These are phyloP conservation scores for Oedothorax gibbosus DNA, from an alignment of 1,140 invertebrate species.

Conservation along the genomic window DNA sequence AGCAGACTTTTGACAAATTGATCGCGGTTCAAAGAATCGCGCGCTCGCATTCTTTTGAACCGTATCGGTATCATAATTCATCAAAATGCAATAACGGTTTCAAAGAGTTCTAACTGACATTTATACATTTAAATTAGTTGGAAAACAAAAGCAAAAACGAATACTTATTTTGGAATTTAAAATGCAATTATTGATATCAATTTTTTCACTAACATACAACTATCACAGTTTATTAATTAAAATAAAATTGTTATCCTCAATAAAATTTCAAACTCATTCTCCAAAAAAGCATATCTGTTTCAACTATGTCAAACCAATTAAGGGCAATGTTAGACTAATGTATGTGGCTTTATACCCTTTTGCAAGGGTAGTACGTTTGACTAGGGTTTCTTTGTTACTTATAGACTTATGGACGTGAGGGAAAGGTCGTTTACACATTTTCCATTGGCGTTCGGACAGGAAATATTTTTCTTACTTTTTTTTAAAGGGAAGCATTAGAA, in stretches of 20 bases:
- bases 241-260: too few species aligned
- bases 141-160: too few species aligned
- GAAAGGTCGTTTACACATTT: background rate
- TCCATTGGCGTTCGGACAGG: background rate
- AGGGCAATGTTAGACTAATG: background rate
- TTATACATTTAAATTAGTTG: too few species aligned
- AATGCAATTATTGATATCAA: too few species aligned
- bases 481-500: background rate
- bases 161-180: too few species aligned
- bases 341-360: background rate
- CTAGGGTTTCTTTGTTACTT: background rate
- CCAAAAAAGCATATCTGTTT: too few species aligned
- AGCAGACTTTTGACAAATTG: slow-evolving; percentile 34
- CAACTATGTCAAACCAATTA: too few species aligned
- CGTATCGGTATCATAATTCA: slow-evolving; percentile 15
- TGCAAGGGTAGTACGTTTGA: background rate
- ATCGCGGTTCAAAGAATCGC: slow-evolving; percentile 38
- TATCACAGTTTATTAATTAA: too few species aligned
- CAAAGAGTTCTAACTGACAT: too few species aligned
- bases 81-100: background rate
- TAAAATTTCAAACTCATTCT: too few species aligned
- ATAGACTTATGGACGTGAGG: background rate
- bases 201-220: too few species aligned
- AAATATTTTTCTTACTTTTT: background rate
- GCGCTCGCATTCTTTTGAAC: slow-evolving; percentile 34